phyloP scores from a whole-genome alignment of 2,113 vertebrate genomes.

The Rhynchomys soricoides region DNA sequence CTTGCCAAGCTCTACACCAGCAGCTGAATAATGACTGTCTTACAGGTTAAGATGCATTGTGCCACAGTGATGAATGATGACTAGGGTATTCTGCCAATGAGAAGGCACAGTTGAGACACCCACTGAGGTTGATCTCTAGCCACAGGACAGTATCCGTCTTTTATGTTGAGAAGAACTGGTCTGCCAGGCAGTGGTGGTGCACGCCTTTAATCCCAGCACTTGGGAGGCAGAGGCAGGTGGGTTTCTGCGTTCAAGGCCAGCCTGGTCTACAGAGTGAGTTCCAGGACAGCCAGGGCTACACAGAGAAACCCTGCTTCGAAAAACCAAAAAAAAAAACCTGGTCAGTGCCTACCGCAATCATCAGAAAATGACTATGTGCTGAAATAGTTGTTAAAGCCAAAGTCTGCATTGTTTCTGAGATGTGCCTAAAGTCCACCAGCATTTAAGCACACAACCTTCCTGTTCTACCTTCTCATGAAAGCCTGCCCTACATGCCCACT shows the following conservation, averaged over 20 bases:
- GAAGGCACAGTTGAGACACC: neutral
- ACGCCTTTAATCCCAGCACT: too few relatives aligned
- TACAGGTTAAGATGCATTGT: neutral
- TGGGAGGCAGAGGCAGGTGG: too few relatives aligned
- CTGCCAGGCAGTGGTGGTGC: too few relatives aligned
- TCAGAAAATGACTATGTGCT: accelerated
- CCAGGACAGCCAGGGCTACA: too few relatives aligned
- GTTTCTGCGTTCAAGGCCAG: too few relatives aligned
- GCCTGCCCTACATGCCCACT: neutral
- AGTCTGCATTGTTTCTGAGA: neutral
- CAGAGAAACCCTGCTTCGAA: too few relatives aligned
- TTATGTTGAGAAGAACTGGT: neutral
- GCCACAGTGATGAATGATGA: accelerated
- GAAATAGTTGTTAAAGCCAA: accelerated
- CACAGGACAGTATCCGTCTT: neutral
- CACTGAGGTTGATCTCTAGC: neutral
- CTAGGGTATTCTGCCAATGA: too few relatives aligned
- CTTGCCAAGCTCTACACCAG: neutral
- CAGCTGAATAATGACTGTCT: neutral
- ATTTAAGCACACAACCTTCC: too few relatives aligned
- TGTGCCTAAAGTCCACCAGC: too few relatives aligned
- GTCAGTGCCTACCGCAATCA: accelerated
- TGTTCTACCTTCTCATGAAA: neutral
- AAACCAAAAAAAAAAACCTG: too few relatives aligned
- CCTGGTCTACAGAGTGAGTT: too few relatives aligned